Conservation (phyloP, 2,113 vertebrate genomes). For the Aix galericulata region DNA sequence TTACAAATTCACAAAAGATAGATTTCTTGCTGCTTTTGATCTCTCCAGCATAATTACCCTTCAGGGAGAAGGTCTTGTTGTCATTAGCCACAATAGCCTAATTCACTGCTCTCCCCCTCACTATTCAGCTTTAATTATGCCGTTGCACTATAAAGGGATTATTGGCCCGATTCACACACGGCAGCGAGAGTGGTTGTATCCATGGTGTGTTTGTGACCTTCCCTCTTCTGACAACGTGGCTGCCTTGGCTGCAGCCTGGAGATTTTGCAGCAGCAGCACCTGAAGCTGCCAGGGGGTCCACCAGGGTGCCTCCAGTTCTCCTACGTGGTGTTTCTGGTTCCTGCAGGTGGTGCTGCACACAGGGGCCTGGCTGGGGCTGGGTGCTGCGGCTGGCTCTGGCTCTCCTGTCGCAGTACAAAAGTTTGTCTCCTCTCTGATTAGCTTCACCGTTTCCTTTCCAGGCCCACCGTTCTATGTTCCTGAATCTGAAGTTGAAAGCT, state of each 20-base stretch:
- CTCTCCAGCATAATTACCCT: not conserved
- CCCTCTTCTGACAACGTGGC: not conserved
- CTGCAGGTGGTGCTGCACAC: not conserved
- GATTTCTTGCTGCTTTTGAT: not conserved
- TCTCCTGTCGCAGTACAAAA: not conserved
- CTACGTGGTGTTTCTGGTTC: not conserved
- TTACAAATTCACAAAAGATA: not conserved
- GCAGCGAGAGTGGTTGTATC: not conserved
- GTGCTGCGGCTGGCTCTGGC: not conserved
- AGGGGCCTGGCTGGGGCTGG: not conserved
- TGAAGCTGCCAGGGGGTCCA: not conserved
- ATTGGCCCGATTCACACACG: not conserved
- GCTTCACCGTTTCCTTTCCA: conserved; percentile 31
- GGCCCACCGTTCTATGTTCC: conserved; percentile 79
- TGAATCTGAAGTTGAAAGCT: conserved; percentile 64
- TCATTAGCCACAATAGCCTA: not conserved
- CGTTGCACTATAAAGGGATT: not conserved
- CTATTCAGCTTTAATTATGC: not conserved
- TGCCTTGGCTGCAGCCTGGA: not conserved
- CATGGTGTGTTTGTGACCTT: accelerated
- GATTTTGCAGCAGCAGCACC: not conserved
- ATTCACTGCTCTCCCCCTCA: not conserved
- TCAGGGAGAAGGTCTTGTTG: not conserved
- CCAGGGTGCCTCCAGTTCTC: accelerated
- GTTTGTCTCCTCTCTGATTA: not conserved